phyloP scores from a whole-genome alignment of 2,113 vertebrate species.

The Anhinga anhinga region DNA sequence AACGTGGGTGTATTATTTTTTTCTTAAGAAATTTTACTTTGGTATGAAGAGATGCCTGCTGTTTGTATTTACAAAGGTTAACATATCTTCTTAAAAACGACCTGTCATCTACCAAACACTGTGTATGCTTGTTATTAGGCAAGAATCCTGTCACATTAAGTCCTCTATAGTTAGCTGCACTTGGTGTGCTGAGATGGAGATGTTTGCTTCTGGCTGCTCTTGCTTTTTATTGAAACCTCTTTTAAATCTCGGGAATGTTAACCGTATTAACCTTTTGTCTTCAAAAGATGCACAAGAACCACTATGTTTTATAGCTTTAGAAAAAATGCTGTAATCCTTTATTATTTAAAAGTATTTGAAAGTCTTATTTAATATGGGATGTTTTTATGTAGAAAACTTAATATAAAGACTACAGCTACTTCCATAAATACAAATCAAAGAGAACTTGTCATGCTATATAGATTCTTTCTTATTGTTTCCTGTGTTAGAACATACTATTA shows the following conservation, averaged over 20 bases:
- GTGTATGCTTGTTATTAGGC: not conserved
- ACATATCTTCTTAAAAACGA: not conserved
- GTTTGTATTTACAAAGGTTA: not conserved
- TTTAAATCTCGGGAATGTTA: not conserved
- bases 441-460: not conserved
- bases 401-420: not conserved
- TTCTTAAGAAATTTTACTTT: not conserved
- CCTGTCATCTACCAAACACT: not conserved
- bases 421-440: not conserved
- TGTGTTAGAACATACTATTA: not conserved
- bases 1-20: not conserved
- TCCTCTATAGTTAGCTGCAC: not conserved
- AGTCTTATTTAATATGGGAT: not conserved
- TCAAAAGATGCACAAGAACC: not conserved
- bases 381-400: not conserved
- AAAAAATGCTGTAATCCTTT: not conserved
- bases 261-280: not conserved
- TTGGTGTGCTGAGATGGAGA: not conserved
- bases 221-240: not conserved
- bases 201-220: not conserved
- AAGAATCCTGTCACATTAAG: not conserved
- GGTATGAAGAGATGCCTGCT: not conserved
- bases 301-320: not conserved
- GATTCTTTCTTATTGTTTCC: not conserved
- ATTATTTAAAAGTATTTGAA: not conserved